Base-by-base conservation (phyloP, 2,888 invertebrate genomes). In the Lasioglossum oenotherae region DNA sequence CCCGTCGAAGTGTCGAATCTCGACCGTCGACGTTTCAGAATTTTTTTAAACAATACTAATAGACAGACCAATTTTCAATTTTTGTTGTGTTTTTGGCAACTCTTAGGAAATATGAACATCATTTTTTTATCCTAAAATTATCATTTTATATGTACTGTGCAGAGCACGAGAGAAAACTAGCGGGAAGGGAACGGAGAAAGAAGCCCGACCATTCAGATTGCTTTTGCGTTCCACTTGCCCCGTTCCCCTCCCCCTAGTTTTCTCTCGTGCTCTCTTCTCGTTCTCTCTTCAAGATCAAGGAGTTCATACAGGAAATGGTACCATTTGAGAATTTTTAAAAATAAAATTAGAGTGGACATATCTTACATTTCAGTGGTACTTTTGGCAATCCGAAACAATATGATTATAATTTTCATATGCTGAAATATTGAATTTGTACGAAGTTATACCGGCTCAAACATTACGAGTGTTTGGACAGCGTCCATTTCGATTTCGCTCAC, bases 1-100 rank as follows among this genome's bases (percentile, higher is more conserved):
- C 64, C 41, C n/a, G 78, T 82, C 27, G 78, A 49, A 49, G 23
- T 49, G 23, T 23, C 49, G 23, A 49, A 23, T 8, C 49, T 49
- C 49, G 49, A 49, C 23, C 8, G 6, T 19, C 19, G 49, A 8
- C 49, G 19, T 23, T 49, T 23, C 6, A 23, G 49, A 49, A 23
- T 49, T 49, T 49, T 23, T 49, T 49, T 23, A 23, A 49, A 49
- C 49, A 23, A 49, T 49, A 2, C 53, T 1, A 23, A 1, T 53
- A 23, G 23, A 8, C 23, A 2, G 8, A 53, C 2, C 8, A 6
- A 53, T 23, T 23, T 53, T 53, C 53, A 23, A 53, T 3, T 53
- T 53, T 8, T 19, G 1, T 53, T 6, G 53, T 16, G 6, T 23
- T 53, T 19, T 53, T 23, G 53, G 8, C 23, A 23, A 3, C 8